phyloP scores from a whole-genome alignment of 2,888 invertebrate species.

The Reticulitermes lucifugus region DNA sequence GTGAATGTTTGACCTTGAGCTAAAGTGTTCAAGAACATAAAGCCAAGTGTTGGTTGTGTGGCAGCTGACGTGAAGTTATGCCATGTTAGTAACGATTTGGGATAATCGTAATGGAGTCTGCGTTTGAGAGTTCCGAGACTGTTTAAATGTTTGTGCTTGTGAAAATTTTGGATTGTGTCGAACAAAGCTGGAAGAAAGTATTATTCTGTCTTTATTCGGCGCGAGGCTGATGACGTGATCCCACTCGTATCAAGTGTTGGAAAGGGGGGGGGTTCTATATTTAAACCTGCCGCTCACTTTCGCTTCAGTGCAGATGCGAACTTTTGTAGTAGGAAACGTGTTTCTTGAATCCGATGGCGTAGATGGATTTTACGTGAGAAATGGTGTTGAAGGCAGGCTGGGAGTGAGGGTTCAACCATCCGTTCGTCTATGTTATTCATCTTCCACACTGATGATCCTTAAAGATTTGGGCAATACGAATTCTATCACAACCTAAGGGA shows the following conservation, averaged over 20 bases:
- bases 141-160: too few species aligned
- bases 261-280: not conserved
- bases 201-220: not conserved
- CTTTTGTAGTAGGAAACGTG: not conserved
- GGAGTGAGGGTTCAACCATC: not conserved
- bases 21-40: too few species aligned
- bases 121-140: too few species aligned
- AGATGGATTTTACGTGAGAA: not conserved
- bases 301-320: not conserved
- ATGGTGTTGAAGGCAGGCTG: not conserved
- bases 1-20: too few species aligned
- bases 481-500: not conserved
- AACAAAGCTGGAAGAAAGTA: not conserved
- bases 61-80: too few species aligned
- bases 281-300: constrained; percentile 5
- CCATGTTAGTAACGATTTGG: too few species aligned
- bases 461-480: not conserved
- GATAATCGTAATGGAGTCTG: too few species aligned
- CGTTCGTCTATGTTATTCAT: not conserved
- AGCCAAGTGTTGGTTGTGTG: too few species aligned
- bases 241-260: not conserved
- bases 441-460: not conserved
- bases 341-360: not conserved
- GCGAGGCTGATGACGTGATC: not conserved
- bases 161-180: not conserved